Evolutionary conservation across 1,140 invertebrate genomes (phyloP), one percentile per base, ranked within the genome.

Genomic region (Habropoda laboriosa): DNA sequence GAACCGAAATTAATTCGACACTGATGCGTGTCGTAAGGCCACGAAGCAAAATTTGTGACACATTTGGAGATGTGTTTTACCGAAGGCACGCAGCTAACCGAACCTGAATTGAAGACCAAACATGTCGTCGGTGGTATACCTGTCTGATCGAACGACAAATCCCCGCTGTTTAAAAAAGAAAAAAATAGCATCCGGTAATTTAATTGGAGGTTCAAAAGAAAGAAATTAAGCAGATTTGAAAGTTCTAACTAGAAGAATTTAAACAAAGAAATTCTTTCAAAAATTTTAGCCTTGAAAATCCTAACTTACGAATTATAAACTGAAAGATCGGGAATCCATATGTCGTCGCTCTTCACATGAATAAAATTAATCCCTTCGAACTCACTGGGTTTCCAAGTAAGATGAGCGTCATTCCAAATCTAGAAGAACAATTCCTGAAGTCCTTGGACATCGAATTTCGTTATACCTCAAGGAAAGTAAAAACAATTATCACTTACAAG

Each of bases 261-360:
- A n/a, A n/a, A n/a, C n/a, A n/a, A n/a, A n/a, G n/a, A n/a, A n/a
- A n/a, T n/a, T n/a, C n/a, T n/a, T n/a, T n/a, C n/a, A n/a, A n/a
- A n/a, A n/a, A n/a, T n/a, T n/a, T n/a, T 7, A 24, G 51, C 18
- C 3, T 1, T 53, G 82, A n/a, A n/a, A n/a, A n/a, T n/a, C n/a
- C n/a, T n/a, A n/a, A n/a, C 88, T 91, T 89, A 94, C 94, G 90
- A 91, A 81, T 94, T 94, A 71, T 92, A 94, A 32, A 94, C 81
- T 0, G 92, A 91, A 30, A 94, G 72, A 86, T 93, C 92, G 6
- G 94, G 94, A 12, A 89, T 73, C 94, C 94, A 94, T 71, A 94
- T 89, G 24, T 93, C 90, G 30, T 81, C 76, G 51, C 86, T 90
- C 35, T 89, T 89, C 16, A 93, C 78, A 71, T 92, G 89, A 61